Conservation (phyloP, 2,888 invertebrate genomes). For the Zootermopsis nevadensis region DNA sequence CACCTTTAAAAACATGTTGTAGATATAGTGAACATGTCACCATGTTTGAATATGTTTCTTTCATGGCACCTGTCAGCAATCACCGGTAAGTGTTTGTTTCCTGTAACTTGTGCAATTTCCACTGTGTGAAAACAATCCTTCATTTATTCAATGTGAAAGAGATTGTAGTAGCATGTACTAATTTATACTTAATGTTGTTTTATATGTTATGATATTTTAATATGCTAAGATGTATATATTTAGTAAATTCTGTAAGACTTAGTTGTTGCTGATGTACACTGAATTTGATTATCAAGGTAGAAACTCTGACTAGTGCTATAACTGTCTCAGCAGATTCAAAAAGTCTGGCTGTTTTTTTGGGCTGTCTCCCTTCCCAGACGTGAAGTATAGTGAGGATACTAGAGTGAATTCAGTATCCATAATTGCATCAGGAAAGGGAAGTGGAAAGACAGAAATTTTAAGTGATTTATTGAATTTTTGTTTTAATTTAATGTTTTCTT, state of each 20-base stretch:
- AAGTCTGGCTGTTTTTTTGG: conserved; percentile 12
- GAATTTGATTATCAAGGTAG: background rate
- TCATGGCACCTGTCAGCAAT: background rate
- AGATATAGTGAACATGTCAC: background rate
- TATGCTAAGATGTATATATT: background rate
- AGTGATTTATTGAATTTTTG: too few relatives aligned
- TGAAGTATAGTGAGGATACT: background rate
- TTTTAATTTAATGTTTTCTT: too few relatives aligned
- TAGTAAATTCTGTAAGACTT: background rate
- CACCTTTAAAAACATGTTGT: background rate
- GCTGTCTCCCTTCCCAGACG: conserved; percentile 1
- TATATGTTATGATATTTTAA: conserved; percentile 6
- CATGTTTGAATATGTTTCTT: background rate
- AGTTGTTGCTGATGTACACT: background rate
- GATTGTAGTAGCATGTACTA: background rate
- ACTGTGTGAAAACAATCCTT: background rate
- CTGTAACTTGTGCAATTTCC: background rate
- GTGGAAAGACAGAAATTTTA: too few relatives aligned
- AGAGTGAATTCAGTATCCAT: too few relatives aligned
- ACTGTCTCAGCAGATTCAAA: conserved; percentile 20
- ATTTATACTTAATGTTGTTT: background rate
- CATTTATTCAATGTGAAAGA: background rate
- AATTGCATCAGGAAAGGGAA: too few relatives aligned
- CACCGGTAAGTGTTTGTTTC: conserved; percentile 19
- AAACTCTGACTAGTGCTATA: background rate